A percentile compares a stretch with the other conserved stretches of the same genome.
phyloP scores from a whole-genome alignment of 2,113 vertebrate species.

The Colossoma macropomum region DNA sequence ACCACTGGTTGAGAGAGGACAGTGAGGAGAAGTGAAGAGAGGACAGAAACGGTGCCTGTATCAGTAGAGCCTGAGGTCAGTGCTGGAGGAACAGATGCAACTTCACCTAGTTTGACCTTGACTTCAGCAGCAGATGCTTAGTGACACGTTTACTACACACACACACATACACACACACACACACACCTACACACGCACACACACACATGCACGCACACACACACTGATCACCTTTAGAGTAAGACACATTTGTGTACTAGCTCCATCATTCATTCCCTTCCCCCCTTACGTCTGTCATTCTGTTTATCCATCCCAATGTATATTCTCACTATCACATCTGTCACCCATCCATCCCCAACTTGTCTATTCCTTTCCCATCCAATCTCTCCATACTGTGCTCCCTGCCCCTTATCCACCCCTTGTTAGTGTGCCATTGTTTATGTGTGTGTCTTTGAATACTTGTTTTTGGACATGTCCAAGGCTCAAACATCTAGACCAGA shows the following conservation, averaged over 20 bases:
- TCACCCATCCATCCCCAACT: neutral
- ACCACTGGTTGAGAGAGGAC: neutral
- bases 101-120: slow-evolving; percentile 6
- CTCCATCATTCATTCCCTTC: neutral
- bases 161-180: neutral
- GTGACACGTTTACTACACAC: slow-evolving; percentile 5
- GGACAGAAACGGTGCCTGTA: neutral
- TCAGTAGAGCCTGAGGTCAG: slow-evolving; percentile 6
- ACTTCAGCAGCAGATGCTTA: slow-evolving; percentile 5
- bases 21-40: neutral
- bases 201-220: slow-evolving; percentile 1
- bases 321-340: neutral
- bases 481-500: too few species aligned
- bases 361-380: neutral
- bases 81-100: neutral
- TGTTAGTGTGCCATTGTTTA: slow-evolving; percentile 35
- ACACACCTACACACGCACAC: neutral
- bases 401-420: slow-evolving; percentile 51
- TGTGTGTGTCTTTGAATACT: too few species aligned
- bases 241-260: neutral
- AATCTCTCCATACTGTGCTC: neutral
- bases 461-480: neutral
- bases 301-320: slow-evolving; percentile 9
- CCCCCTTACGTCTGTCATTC: neutral
- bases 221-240: neutral